These are phyloP conservation scores for Synchiropus splendidus DNA, from an alignment of 2,113 vertebrate genomes.

Conservation along the genomic window DNA sequence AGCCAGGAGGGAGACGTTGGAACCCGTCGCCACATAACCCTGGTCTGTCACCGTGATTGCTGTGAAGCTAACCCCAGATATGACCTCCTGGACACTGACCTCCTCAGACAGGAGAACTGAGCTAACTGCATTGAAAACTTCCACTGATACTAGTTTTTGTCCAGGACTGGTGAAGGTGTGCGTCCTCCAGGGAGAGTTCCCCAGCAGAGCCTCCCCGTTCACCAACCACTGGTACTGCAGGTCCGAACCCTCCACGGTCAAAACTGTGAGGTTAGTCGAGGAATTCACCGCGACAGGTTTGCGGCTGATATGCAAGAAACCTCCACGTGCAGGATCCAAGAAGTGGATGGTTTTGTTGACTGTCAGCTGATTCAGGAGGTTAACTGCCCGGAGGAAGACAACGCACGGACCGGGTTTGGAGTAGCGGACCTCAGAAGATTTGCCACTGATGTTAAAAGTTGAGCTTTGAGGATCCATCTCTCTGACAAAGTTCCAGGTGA, in stretches of 20 bases:
- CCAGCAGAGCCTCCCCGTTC: slow-evolving; percentile 52
- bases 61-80: slow-evolving; percentile 70
- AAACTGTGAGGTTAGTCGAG: slow-evolving; percentile 64
- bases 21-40: slow-evolving; percentile 66
- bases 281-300: slow-evolving; percentile 72
- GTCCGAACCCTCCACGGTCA: slow-evolving; percentile 65
- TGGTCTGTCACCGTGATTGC: slow-evolving; percentile 58
- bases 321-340: slow-evolving; percentile 64
- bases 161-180: slow-evolving; percentile 70
- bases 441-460: slow-evolving; percentile 58
- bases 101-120: slow-evolving; percentile 50
- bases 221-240: slow-evolving; percentile 74
- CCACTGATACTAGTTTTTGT: slow-evolving; percentile 53
- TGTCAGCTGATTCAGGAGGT: slow-evolving; percentile 75
- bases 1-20: slow-evolving; percentile 66
- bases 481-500: slow-evolving; percentile 73
- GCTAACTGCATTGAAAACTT: slow-evolving; percentile 79
- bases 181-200: slow-evolving; percentile 41
- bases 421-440: slow-evolving; percentile 63
- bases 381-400: slow-evolving; percentile 76
- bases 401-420: slow-evolving; percentile 69
- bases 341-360: slow-evolving; percentile 77
- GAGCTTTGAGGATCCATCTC: slow-evolving; percentile 32
- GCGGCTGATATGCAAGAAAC: slow-evolving; percentile 56
- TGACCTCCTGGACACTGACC: slow-evolving; percentile 74